Evolutionary conservation across 1,140 invertebrate genomes (phyloP), one percentile per base, ranked within the genome.

Genomic region (Acyrthosiphon pisum): DNA sequence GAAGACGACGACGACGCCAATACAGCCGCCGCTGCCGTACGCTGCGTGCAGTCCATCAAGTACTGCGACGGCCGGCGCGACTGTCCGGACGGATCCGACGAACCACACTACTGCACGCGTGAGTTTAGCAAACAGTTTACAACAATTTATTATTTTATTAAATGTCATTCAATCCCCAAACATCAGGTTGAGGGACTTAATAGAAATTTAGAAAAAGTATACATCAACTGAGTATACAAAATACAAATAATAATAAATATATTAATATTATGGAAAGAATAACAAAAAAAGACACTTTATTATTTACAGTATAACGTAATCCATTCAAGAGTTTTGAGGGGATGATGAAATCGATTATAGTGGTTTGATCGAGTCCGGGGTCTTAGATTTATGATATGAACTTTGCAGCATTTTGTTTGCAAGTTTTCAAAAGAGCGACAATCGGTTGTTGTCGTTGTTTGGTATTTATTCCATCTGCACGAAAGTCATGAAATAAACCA

Each of bases 91-190:
- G 96, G 96, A 48, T 97, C 97, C 60, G 98, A 98, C 95, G 98
- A 98, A 95, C 97, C 97, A 37, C 96, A 97, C 94, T 97, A 97
- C 95, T 98, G 98, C 95, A 97, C 98, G 95, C 97, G 98, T 98
- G 95, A 98, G 98, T 97, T 76, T 30, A 94, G 37, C 30, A 6
- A 35, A 22, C 50, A 7, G 7, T 76, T 76, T 76, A n/a, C 56
- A 30, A 60, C 3, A 0, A 30, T 60, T 26, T 30, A 9, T 60
- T 14, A n/a, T n/a, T n/a, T 4, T 53, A 53, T 53, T 53, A 2
- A 50, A 53, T 18, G 50, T 20, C 48, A 50, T 4, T 18, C 18
- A 18, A 48, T 8, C 48, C 48, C 11, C 14, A 50, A 50, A 50
- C 48, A 20, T 50, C 50, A 22, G 56, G 26, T 60, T 30, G 26